phyloP scores from a whole-genome alignment of 1,140 invertebrate species.

The Plectus sambesii region DNA sequence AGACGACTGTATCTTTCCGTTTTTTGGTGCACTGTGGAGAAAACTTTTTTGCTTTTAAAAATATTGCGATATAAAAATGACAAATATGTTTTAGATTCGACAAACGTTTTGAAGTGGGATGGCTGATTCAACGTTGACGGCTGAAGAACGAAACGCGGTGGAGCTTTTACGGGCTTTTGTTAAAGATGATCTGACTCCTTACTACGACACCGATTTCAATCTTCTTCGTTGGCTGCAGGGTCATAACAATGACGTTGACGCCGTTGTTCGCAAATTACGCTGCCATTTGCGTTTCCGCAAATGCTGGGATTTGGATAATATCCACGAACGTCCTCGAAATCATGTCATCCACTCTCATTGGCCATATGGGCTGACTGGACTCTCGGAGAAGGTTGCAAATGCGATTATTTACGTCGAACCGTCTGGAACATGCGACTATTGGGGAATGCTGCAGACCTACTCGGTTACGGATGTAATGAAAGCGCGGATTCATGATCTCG shows the following conservation, averaged over 20 bases:
- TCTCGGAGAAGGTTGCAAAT: conserved; percentile 32
- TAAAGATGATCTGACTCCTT: conserved; percentile 38
- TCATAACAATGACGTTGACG: conserved; percentile 38
- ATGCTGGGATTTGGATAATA: conserved; percentile 29
- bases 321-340: conserved; percentile 33
- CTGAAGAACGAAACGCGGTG: no score
- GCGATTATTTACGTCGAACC: conserved; percentile 41
- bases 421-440: conserved; percentile 44
- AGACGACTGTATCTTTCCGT: no score
- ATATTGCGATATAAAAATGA: no score
- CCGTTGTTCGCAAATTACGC: conserved; percentile 31
- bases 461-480: conserved; percentile 37
- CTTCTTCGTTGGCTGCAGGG: conserved; percentile 43
- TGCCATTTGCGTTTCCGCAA: conserved; percentile 22
- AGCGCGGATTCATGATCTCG: conserved; percentile 42
- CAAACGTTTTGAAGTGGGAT: no score
- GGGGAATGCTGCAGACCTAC: conserved; percentile 38
- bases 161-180: no score
- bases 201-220: conserved; percentile 45
- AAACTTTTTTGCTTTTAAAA: no score
- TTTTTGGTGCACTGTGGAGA: no score
- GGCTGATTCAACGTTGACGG: no score
- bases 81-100: no score
- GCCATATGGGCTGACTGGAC: conserved; percentile 35
- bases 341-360: conserved; percentile 41